Conservation (phyloP, 2,888 invertebrate species). For the Fragum fragum region DNA sequence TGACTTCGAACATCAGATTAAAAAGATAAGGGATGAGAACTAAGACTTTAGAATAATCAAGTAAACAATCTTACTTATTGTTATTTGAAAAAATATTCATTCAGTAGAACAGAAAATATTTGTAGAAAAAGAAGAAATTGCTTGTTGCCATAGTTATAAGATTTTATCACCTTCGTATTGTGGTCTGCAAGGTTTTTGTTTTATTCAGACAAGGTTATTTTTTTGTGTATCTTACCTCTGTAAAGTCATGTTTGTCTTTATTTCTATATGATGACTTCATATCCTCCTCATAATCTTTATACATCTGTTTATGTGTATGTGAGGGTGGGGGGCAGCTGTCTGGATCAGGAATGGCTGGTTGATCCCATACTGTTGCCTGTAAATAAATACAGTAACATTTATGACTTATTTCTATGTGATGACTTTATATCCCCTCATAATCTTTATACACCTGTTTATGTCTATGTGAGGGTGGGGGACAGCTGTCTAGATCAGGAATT, state of each 20-base stretch:
- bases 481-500: conserved; percentile 75
- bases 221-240: conserved; percentile 63
- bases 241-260: conserved; percentile 63
- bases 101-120: too few relatives aligned
- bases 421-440: conserved; percentile 81
- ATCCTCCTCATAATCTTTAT: conserved; percentile 80
- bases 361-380: conserved; percentile 81
- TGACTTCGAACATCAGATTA: too few relatives aligned
- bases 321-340: conserved; percentile 78
- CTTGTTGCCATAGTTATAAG: too few relatives aligned
- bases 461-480: conserved; percentile 76
- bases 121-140: too few relatives aligned
- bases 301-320: conserved; percentile 77
- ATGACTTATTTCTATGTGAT: conserved; percentile 72
- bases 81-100: too few relatives aligned
- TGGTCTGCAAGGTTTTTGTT: too few relatives aligned
- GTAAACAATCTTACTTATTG: too few relatives aligned
- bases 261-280: conserved; percentile 79
- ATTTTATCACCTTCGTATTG: too few relatives aligned
- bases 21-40: too few relatives aligned
- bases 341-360: conserved; percentile 75
- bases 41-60: too few relatives aligned
- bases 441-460: conserved; percentile 81
- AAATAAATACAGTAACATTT: background rate
- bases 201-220: too few relatives aligned